A percentile compares a stretch with the other conserved stretches of the same genome.
Conservation (phyloP, 2,113 vertebrate species). For the Hippoglossus stenolepis region DNA sequence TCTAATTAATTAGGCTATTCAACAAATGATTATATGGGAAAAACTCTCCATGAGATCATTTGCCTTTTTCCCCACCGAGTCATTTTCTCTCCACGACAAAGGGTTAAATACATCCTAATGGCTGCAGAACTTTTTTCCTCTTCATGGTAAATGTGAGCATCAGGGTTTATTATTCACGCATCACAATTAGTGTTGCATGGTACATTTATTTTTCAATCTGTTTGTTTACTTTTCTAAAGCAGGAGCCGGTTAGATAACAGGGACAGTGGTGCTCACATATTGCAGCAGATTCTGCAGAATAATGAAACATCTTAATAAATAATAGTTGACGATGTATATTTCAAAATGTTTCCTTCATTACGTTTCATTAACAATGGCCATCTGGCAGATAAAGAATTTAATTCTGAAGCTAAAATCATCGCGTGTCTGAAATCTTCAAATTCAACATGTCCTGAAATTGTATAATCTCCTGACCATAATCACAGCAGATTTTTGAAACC, state of each 20-base stretch:
- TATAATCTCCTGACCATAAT: constrained; percentile 53
- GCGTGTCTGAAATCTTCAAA: constrained; percentile 40
- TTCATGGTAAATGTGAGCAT: constrained; percentile 7
- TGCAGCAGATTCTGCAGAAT: constrained; percentile 2
- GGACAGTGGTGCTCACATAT: not conserved
- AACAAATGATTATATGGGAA: constrained; percentile 51
- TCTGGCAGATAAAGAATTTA: constrained; percentile 24
- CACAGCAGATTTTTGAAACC: constrained; percentile 62
- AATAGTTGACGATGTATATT: not conserved
- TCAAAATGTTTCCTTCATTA: not conserved
- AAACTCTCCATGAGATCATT: constrained; percentile 26
- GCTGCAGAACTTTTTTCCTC: not conserved
- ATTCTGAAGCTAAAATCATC: not conserved
- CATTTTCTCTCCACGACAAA: constrained; percentile 27
- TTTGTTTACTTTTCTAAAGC: not conserved
- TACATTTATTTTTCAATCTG: constrained; percentile 4
- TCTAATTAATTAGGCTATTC: constrained; percentile 63
- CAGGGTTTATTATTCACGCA: not conserved
- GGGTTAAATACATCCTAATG: constrained; percentile 29
- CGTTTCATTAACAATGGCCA: constrained; percentile 22
- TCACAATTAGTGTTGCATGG: not conserved
- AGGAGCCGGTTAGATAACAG: not conserved
- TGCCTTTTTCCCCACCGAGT: constrained; percentile 19
- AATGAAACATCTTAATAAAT: not conserved
- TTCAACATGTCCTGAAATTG: constrained; percentile 50